These are phyloP conservation scores for Thalassoma bifasciatum DNA, from an alignment of 2,113 vertebrate species.

Conservation along the genomic window DNA sequence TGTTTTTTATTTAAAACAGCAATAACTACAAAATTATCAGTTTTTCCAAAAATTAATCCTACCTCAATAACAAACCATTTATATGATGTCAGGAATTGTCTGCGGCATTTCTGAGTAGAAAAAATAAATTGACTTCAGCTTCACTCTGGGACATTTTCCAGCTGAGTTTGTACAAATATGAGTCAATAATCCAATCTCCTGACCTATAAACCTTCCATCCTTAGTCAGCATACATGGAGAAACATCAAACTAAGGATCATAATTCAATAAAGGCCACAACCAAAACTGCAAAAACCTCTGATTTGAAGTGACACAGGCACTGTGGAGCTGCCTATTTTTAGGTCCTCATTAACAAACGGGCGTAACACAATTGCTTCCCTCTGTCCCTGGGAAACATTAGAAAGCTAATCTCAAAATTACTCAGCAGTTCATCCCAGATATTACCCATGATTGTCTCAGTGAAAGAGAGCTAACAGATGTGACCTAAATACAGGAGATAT, in stretches of 20 bases:
- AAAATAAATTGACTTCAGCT: no score
- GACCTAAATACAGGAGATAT: constrained; percentile 47
- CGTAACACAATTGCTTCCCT: constrained; percentile 63
- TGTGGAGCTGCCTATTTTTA: constrained; percentile 60
- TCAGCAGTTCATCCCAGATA: constrained; percentile 73
- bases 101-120: no score
- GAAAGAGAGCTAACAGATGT: constrained; percentile 76
- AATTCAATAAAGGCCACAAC: constrained; percentile 12
- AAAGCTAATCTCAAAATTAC: constrained; percentile 81
- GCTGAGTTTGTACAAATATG: no score
- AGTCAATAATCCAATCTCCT: no score
- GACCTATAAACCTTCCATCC: no score
- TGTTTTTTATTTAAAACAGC: no score
- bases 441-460: constrained; percentile 71
- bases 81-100: no score
- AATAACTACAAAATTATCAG: no score
- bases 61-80: no score
- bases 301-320: constrained; percentile 14
- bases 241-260: constrained; percentile 11
- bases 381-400: constrained; percentile 73
- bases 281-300: constrained; percentile 12
- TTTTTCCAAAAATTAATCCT: no score
- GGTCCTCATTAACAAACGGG: constrained; percentile 66
- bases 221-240: no score
- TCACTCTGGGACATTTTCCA: no score